These are phyloP conservation scores for Buceros bicornis DNA, from an alignment of 2,797 vertebrate genomes.

Conservation along the genomic window DNA sequence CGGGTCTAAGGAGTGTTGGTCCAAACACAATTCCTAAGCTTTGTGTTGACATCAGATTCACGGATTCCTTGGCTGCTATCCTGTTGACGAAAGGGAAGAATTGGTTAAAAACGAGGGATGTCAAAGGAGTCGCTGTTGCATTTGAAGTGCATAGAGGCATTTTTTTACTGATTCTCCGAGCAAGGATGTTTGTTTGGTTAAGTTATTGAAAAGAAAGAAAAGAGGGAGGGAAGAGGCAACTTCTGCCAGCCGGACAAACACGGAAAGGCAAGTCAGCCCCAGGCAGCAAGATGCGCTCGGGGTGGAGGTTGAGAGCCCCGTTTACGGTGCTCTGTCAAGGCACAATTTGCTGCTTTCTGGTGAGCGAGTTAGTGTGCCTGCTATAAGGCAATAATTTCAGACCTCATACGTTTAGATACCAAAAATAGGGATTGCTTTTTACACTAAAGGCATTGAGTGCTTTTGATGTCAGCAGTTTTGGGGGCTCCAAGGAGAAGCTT, in stretches of 20 bases:
- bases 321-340: not conserved
- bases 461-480: not conserved
- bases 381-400: not conserved
- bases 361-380: not conserved
- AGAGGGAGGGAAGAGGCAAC: not conserved
- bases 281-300: not conserved
- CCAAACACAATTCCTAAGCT: constrained; percentile 95
- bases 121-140: constrained; percentile 50
- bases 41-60: constrained; percentile 95
- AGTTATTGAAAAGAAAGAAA: not conserved
- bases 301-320: not conserved
- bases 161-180: not conserved
- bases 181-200: not conserved
- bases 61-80: constrained; percentile 86
- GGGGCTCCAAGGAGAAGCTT: not conserved
- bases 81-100: constrained; percentile 78
- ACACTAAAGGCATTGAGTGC: not conserved
- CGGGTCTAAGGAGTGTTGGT: constrained; percentile 93
- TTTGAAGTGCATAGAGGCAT: not conserved
- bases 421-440: not conserved
- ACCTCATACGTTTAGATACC: not conserved
- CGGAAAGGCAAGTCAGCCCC: not conserved
- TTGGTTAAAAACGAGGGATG: constrained; percentile 57
- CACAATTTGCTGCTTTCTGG: not conserved
- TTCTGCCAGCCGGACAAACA: not conserved